Conservation (phyloP, 2,888 invertebrate genomes). For the Sinhomidia bicolor region DNA sequence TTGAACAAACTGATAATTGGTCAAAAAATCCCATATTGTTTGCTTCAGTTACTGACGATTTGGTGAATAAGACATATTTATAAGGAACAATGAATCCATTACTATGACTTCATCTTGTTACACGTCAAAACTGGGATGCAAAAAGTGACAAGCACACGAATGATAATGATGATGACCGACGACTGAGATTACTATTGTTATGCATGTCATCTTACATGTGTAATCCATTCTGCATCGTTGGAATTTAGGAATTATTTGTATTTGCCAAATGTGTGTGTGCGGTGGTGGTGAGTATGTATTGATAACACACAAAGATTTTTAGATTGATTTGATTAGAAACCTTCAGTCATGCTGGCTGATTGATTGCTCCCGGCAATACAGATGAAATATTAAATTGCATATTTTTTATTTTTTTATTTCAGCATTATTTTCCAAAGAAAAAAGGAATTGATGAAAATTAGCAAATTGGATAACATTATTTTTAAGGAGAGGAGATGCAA, state of each 20-base stretch:
- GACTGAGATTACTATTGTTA: constrained; percentile 15
- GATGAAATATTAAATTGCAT: constrained; percentile 15
- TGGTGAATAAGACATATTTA: not conserved
- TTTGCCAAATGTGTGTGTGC: not conserved
- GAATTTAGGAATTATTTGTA: too few relatives aligned
- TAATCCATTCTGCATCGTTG: not conserved
- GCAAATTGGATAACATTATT: not conserved
- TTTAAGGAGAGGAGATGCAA: not conserved
- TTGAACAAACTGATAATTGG: constrained; percentile 21
- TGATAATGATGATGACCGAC: not conserved
- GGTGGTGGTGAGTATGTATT: too few relatives aligned
- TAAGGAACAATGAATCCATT: not conserved
- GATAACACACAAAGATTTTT: constrained; percentile 12
- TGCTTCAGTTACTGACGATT: not conserved
- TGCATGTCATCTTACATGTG: constrained; percentile 8
- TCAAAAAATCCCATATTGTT: constrained; percentile 18
- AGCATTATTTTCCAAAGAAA: constrained; percentile 1
- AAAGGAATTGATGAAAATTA: not conserved
- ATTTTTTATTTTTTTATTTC: constrained; percentile 12
- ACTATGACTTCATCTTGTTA: not conserved
- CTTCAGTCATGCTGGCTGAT: constrained; percentile 70
- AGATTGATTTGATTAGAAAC: constrained; percentile 58
- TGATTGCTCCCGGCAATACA: constrained; percentile 63
- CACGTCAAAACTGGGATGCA: not conserved
- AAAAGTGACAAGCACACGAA: not conserved